Base-by-base conservation (phyloP, 2,797 vertebrate genomes). In the Sternotherus odoratus region DNA sequence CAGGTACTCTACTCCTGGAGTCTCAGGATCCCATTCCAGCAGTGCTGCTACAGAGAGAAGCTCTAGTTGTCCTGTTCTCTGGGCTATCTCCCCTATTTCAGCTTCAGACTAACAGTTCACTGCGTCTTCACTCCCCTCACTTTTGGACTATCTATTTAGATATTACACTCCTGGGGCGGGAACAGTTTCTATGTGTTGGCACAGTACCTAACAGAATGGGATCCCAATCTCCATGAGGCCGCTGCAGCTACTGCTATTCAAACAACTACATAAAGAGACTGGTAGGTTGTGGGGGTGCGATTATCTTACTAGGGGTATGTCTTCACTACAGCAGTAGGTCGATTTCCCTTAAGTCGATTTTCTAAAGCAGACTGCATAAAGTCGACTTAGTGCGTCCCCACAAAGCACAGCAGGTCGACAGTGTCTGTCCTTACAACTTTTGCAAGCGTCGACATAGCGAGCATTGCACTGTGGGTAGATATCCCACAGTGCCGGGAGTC, bases 11-110 rank as follows among this genome's bases (percentile, higher is more conserved):
- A 26, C 51, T 53, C 0, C 85, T n/a, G 66, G n/a, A 1, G 1
- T 26, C 16, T 39, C 36, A 12, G 28, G 19, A 33, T 36, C 51
- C 19, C 36, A 13, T 3, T 0, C 0, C 0, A 39, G 24, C 2
- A 0, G 0, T 17, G 57, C 3, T 49, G 33, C 84, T 13, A 12
- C 0, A 0, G 0, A 1, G 56, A 1, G 1, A 87, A 43, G 53
- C 0, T 0, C 12, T 11, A 6, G 16, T 33, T 56, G 3, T n/a
- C 48, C 1, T 39, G 1, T n/a, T 16, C 77, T 11, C 16, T 2
- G 12, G 1, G 1, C 23, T 69, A 13, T 1, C 1, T 0, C 57
- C 36, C 26, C 48, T 1, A 39, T 16, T 80, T 74, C 36, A 46
- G 51, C 56, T 49, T 33, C 0, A 0, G 51, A 78, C n/a, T 60